phyloP scores from a whole-genome alignment of 2,797 vertebrate genomes.

The Morelia viridis region DNA sequence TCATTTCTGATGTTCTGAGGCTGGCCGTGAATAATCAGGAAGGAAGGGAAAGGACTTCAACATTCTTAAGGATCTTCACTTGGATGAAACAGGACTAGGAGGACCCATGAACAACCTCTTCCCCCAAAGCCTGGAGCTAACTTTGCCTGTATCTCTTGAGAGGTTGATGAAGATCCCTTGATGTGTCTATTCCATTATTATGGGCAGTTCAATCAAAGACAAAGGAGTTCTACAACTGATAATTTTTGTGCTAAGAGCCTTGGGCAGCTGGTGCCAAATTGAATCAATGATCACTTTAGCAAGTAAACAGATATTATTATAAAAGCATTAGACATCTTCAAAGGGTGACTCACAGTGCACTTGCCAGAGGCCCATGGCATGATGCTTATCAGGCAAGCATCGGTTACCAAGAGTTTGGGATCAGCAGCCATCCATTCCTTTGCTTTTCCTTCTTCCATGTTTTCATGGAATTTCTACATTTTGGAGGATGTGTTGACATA shows the following conservation, averaged over 20 bases:
- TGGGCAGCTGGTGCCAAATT: constrained; percentile 53
- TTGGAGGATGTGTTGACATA: background rate
- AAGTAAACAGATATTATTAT: constrained; percentile 35
- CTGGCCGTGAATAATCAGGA: background rate
- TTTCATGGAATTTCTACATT: background rate
- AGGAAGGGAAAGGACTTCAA: background rate
- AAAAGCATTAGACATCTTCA: constrained; percentile 22
- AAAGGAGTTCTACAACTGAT: constrained; percentile 22
- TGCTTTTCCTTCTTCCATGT: background rate
- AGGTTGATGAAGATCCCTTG: background rate
- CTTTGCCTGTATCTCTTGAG: background rate
- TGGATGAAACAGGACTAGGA: background rate
- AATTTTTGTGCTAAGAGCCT: constrained; percentile 57
- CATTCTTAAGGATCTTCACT: background rate
- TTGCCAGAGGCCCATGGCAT: constrained; percentile 9
- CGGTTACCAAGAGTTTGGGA: background rate
- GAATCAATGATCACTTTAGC: constrained; percentile 47
- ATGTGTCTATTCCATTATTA: background rate
- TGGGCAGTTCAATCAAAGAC: background rate
- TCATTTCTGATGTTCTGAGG: background rate
- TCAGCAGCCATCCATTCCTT: background rate
- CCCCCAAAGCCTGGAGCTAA: no score
- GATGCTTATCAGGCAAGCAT: constrained; percentile 3
- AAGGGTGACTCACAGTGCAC: constrained; percentile 22
- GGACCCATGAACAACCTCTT: background rate